phyloP scores from a whole-genome alignment of 1,140 invertebrate species.

The Lordiphosa mommai region DNA sequence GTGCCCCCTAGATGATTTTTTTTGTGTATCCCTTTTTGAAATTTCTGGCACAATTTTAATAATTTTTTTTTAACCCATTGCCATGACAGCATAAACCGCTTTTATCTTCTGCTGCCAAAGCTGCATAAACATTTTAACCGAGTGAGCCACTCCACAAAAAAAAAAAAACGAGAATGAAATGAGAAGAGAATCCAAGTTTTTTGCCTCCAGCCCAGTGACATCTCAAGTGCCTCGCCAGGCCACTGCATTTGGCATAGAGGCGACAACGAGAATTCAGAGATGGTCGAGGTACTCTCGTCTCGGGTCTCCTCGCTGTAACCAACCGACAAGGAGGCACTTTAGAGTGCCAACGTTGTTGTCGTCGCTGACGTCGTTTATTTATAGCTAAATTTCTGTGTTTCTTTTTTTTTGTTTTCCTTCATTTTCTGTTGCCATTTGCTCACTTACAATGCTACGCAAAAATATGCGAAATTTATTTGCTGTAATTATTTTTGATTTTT shows the following conservation, averaged over 20 bases:
- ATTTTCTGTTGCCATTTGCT: constrained; percentile 27
- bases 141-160: constrained; percentile 27
- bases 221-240: constrained; percentile 44
- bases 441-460: constrained; percentile 59
- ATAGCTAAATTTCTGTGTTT: constrained; percentile 49
- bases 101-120: constrained; percentile 17
- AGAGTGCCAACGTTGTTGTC: constrained; percentile 42
- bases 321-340: constrained; percentile 51
- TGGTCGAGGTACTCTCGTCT: constrained; percentile 1
- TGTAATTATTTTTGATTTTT: constrained; percentile 10
- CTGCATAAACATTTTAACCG: constrained; percentile 39
- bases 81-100: constrained; percentile 42
- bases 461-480: constrained; percentile 47
- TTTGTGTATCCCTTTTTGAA: not conserved
- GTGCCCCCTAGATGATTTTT: constrained; percentile 85
- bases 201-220: constrained; percentile 64
- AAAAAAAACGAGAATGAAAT: constrained; percentile 1
- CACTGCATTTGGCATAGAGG: constrained; percentile 65
- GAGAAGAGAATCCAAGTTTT: constrained; percentile 31
- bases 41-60: not conserved
- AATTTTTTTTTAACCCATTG: constrained; percentile 14
- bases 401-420: constrained; percentile 43
- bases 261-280: constrained; percentile 7
- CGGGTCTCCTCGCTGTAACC: constrained; percentile 16
- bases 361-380: constrained; percentile 58